Evolutionary conservation across 2,888 invertebrate species (phyloP).

Genomic region (Carterocephalus palaemon): DNA sequence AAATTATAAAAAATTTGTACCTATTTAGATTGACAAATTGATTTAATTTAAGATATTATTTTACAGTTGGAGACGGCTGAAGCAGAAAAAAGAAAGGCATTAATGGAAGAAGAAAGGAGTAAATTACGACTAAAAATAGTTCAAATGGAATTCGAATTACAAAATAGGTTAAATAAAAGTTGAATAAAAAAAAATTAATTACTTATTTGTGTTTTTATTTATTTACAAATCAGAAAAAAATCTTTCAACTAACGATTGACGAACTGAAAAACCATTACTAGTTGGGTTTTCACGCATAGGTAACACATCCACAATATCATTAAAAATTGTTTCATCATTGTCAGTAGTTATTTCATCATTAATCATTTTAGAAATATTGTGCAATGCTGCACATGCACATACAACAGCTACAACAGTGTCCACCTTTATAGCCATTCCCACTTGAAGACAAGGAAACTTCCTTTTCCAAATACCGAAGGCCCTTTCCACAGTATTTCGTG

Average conservation of each 20-base stretch:
- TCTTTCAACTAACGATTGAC: slow-evolving; percentile 3
- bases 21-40: no score
- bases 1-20: no score
- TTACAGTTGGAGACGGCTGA: slow-evolving; percentile 1
- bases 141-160: background rate
- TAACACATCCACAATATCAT: background rate
- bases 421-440: slow-evolving; percentile 16
- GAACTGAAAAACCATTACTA: background rate
- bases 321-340: background rate
- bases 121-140: background rate
- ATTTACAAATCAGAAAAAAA: slow-evolving; percentile 8
- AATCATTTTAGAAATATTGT: slow-evolving; percentile 2
- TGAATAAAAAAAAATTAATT: background rate
- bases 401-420: slow-evolving; percentile 16
- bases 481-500: slow-evolving; percentile 30
- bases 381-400: slow-evolving; percentile 21
- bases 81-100: background rate
- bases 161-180: background rate
- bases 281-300: background rate
- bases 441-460: slow-evolving; percentile 13
- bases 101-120: background rate
- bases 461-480: slow-evolving; percentile 30
- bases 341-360: background rate
- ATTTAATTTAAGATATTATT: background rate
- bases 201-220: background rate